A percentile compares a stretch with the other conserved stretches of the same genome.
Evolutionary conservation across 2,888 invertebrate species (phyloP).

Genomic region (Dorcus parallelipipedus): DNA sequence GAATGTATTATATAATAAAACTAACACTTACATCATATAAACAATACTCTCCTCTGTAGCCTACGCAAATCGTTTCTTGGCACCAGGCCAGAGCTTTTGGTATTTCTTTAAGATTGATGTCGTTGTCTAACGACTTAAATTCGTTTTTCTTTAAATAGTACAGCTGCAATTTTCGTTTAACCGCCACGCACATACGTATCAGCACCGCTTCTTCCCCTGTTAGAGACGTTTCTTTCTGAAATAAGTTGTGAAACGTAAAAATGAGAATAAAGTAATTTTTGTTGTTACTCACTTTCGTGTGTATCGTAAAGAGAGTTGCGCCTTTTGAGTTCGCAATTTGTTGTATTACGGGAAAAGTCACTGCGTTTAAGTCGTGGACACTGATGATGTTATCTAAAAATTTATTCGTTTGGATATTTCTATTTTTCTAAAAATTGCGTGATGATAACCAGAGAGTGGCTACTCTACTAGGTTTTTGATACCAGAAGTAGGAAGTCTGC

Average conservation of each 20-base stretch:
- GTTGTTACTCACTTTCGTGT: slow-evolving; percentile 58
- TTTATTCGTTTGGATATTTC: not conserved
- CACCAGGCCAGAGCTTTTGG: slow-evolving; percentile 82
- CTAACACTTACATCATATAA: slow-evolving; percentile 64
- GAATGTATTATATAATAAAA: not conserved
- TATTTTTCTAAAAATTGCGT: too few species aligned
- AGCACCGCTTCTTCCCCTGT: slow-evolving; percentile 75
- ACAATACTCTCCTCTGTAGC: slow-evolving; percentile 80
- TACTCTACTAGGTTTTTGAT: too few species aligned
- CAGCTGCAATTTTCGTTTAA: slow-evolving; percentile 78
- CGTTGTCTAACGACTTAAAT: slow-evolving; percentile 61
- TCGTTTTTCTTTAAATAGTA: slow-evolving; percentile 86
- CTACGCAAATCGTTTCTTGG: slow-evolving; percentile 80
- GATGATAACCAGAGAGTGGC: too few species aligned
- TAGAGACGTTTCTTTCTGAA: slow-evolving; percentile 55
- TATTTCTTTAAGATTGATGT: slow-evolving; percentile 75
- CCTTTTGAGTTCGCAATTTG: slow-evolving; percentile 80
- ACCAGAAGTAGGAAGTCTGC: too few species aligned
- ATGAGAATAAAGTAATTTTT: too few species aligned
- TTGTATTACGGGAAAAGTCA: slow-evolving; percentile 75
- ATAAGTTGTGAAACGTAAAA: slow-evolving; percentile 24
- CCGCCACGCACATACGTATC: slow-evolving; percentile 85
- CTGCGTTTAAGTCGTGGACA: slow-evolving; percentile 77
- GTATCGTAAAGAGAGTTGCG: slow-evolving; percentile 82
- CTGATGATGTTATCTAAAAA: slow-evolving; percentile 70